Evolutionary conservation across 2,888 invertebrate species (phyloP).

Genomic region (Theodoxus fluviatilis): DNA sequence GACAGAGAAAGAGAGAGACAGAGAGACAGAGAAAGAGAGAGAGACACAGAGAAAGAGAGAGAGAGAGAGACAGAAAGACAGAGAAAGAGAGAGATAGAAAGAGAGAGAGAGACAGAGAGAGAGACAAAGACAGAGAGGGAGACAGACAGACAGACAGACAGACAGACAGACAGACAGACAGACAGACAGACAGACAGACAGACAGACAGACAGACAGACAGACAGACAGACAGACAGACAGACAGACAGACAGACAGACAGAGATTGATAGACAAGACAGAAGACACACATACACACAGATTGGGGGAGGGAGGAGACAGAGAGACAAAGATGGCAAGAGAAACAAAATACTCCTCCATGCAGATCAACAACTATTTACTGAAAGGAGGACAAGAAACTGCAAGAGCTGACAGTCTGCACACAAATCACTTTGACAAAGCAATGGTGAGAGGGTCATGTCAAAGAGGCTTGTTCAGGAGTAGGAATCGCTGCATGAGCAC

Average conservation of each 20-base stretch:
- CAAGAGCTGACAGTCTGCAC: no score
- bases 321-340: slow-evolving; percentile 2
- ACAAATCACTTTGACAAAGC: no score
- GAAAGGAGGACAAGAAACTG: no score
- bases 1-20: no score
- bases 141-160: slow-evolving; percentile 18
- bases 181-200: slow-evolving; percentile 13
- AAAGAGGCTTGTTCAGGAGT: no score
- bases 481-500: no score
- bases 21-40: no score
- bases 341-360: no score
- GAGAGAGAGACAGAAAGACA: no score
- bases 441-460: no score
- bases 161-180: slow-evolving; percentile 23
- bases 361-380: no score
- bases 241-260: slow-evolving; percentile 15
- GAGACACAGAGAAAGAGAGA: no score
- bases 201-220: slow-evolving; percentile 9
- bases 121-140: background rate
- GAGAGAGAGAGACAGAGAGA: background rate
- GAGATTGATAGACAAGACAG: background rate
- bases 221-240: slow-evolving; percentile 1
- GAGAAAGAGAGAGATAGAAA: background rate
- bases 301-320: slow-evolving; percentile 3
- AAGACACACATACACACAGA: background rate